Percentiles rank a stretch among this genome's conserved stretches.
Evolutionary conservation across 2,888 invertebrate genomes (phyloP).

Genomic region (Scaptomyza polygonia): DNA sequence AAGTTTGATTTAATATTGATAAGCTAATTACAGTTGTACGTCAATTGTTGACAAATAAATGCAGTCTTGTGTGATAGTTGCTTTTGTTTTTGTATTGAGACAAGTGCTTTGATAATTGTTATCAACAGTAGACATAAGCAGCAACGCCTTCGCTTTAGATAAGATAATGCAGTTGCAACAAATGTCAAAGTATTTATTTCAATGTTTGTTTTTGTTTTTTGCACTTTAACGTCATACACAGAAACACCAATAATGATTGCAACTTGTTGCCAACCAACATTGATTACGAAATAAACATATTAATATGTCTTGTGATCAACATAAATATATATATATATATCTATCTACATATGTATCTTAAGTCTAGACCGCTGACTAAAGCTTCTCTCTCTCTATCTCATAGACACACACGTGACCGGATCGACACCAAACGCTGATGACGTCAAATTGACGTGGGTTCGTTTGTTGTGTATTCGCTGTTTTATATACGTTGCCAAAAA

Average conservation of each 20-base stretch:
- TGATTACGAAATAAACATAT: constrained; percentile 40
- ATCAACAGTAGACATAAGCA: constrained; percentile 12
- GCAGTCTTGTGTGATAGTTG: constrained; percentile 10
- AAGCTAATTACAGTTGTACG: constrained; percentile 21
- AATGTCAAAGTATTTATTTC: neutral
- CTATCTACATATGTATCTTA: constrained; percentile 3
- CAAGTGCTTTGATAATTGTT: constrained; percentile 40
- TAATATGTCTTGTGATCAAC: constrained; percentile 34
- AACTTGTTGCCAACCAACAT: constrained; percentile 55
- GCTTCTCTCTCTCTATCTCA: neutral
- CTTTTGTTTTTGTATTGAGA: constrained; percentile 29
- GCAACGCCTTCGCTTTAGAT: constrained; percentile 31
- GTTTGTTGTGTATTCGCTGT: constrained; percentile 13
- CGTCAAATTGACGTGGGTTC: constrained; percentile 56
- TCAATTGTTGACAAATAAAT: constrained; percentile 69
- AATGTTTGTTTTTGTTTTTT: neutral
- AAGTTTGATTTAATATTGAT: constrained; percentile 13
- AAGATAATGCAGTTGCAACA: constrained; percentile 33
- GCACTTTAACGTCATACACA: constrained; percentile 23
- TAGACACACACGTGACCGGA: constrained; percentile 49
- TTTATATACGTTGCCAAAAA: constrained; percentile 60
- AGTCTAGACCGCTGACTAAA: constrained; percentile 8
- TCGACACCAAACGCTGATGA: constrained; percentile 41
- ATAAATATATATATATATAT: constrained; percentile 27
- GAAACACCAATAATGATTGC: constrained; percentile 6